A percentile compares a stretch with the other conserved stretches of the same genome.
These are phyloP conservation scores for Brachionus calyciflorus DNA, from an alignment of 1,140 invertebrate genomes.

Conservation along the genomic window DNA sequence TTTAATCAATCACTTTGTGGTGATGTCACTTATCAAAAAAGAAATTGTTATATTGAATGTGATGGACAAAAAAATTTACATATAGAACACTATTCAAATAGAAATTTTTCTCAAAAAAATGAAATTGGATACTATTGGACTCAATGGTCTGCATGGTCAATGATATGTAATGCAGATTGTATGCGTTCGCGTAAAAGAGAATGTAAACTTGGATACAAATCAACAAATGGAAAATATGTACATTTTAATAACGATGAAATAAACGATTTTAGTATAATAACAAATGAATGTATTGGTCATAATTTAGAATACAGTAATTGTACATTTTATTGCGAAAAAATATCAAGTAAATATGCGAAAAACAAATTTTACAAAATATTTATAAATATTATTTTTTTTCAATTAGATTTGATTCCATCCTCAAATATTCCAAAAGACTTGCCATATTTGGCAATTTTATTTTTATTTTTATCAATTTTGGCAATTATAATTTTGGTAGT, in stretches of 20 bases:
- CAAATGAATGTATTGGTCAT: slow-evolving; percentile 1
- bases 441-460: background rate
- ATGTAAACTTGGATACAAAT: background rate
- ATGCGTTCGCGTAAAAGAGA: slow-evolving; percentile 32
- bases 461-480: too few species aligned
- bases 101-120: background rate
- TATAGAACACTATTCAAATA: background rate
- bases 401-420: background rate
- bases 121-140: slow-evolving; percentile 35
- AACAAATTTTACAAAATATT: background rate
- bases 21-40: slow-evolving; percentile 31
- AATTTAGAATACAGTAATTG: slow-evolving; percentile 36
- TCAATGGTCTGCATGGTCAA: slow-evolving; percentile 27
- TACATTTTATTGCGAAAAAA: slow-evolving; percentile 43
- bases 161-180: slow-evolving; percentile 41
- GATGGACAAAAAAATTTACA: background rate
- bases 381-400: background rate
- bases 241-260: slow-evolving; percentile 12
- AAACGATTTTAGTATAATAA: background rate
- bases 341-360: slow-evolving; percentile 9
- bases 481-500: too few species aligned
- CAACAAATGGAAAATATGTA: background rate
- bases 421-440: background rate
- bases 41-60: background rate
- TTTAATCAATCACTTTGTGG: slow-evolving; percentile 25